Evolutionary conservation across 2,797 vertebrate genomes (phyloP).

Genomic region (Graptemys geographica): DNA sequence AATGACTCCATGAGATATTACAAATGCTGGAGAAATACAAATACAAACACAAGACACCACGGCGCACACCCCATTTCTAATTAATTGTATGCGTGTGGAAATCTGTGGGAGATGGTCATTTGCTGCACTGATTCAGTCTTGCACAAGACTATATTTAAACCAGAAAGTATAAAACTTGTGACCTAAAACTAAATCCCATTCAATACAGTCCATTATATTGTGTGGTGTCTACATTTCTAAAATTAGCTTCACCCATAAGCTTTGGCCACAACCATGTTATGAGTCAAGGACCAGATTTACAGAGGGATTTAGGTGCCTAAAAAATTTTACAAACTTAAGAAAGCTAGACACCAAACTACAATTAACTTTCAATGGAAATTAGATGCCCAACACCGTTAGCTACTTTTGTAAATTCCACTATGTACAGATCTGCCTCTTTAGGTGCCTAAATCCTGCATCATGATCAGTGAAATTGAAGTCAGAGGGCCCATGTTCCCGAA

Average conservation of each 20-base stretch:
- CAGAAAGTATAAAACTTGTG: not conserved
- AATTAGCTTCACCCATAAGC: not conserved
- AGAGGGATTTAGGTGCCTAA: not conserved
- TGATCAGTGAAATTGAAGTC: not conserved
- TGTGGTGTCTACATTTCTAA: not conserved
- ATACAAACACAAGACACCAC: not conserved
- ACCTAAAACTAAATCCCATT: not conserved
- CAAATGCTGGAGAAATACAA: not conserved
- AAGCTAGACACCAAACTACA: not conserved
- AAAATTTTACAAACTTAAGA: not conserved
- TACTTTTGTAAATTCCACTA: not conserved
- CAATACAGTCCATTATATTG: not conserved
- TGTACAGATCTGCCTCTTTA: not conserved
- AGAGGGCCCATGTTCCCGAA: not conserved
- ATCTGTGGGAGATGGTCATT: not conserved
- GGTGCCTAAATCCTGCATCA: not conserved
- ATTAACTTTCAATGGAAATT: not conserved
- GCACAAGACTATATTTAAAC: not conserved
- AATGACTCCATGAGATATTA: not conserved
- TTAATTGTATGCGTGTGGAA: not conserved
- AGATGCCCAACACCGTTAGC: not conserved
- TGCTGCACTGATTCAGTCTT: not conserved
- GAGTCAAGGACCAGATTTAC: not conserved
- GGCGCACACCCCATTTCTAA: not conserved
- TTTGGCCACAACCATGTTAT: not conserved